Evolutionary conservation across 2,888 invertebrate genomes (phyloP).

Genomic region (Gnatocerus cornutus): DNA sequence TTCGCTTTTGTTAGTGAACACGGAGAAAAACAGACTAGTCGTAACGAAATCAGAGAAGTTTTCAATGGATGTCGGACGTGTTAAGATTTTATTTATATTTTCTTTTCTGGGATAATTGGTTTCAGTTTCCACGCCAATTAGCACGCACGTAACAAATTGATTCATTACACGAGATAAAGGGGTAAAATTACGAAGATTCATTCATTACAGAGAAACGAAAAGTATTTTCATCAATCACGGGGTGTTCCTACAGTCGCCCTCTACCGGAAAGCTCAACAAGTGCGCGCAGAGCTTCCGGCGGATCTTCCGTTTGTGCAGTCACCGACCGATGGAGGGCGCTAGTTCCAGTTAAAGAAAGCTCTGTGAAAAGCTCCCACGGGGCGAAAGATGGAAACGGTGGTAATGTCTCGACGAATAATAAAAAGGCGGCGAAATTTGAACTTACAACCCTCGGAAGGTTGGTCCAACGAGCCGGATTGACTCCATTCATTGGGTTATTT

Average conservation of each 20-base stretch:
- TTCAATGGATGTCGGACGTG: slow-evolving; percentile 35
- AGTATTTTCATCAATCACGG: too few relatives aligned
- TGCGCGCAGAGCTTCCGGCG: too few relatives aligned
- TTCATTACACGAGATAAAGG: neutral
- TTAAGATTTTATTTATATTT: slow-evolving; percentile 24
- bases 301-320: too few relatives aligned
- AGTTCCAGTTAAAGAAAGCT: too few relatives aligned
- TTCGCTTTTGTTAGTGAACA: slow-evolving; percentile 52
- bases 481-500: slow-evolving; percentile 44
- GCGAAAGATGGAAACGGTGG: too few relatives aligned
- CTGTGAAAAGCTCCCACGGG: too few relatives aligned
- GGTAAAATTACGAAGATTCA: neutral
- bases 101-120: neutral
- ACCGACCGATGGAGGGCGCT: too few relatives aligned
- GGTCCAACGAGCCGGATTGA: too few relatives aligned
- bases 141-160: neutral
- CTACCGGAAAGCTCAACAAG: slow-evolving; percentile 6
- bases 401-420: too few relatives aligned
- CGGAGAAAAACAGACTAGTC: slow-evolving; percentile 17
- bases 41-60: slow-evolving; percentile 44
- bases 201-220: neutral
- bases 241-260: neutral
- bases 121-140: slow-evolving; percentile 25
- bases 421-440: too few relatives aligned
- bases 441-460: too few relatives aligned